Evolutionary conservation across 2,888 invertebrate genomes (phyloP).

Genomic region (Orchesella flavescens): DNA sequence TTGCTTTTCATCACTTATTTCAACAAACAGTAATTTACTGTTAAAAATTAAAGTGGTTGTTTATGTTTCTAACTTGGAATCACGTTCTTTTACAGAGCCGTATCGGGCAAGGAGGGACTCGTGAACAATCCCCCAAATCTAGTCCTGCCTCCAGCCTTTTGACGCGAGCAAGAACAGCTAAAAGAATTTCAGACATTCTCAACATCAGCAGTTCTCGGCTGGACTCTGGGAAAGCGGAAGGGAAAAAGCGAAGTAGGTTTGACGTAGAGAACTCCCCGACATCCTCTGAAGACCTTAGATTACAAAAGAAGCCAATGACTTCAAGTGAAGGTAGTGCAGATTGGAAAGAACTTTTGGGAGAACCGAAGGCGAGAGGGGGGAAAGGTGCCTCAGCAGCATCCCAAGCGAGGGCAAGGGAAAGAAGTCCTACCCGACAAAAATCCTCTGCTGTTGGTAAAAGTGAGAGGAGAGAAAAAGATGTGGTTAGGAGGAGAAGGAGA

Average conservation of each 20-base stretch:
- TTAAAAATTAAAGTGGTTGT: too few species aligned
- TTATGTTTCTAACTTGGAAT: too few species aligned
- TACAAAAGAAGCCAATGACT: slow-evolving; percentile 25
- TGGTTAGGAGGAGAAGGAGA: neutral
- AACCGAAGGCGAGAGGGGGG: slow-evolving; percentile 9
- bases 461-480: slow-evolving; percentile 20
- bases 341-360: slow-evolving; percentile 48
- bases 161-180: slow-evolving; percentile 18
- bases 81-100: slow-evolving; percentile 57
- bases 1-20: too few species aligned
- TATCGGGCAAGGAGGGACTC: slow-evolving; percentile 64
- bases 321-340: slow-evolving; percentile 52
- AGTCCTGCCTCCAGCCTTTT: slow-evolving; percentile 49
- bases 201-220: neutral
- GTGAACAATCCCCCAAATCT: slow-evolving; percentile 58
- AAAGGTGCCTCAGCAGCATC: neutral
- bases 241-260: neutral
- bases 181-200: slow-evolving; percentile 38
- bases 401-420: neutral
- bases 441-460: neutral
- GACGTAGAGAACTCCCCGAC: slow-evolving; percentile 33
- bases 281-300: slow-evolving; percentile 36
- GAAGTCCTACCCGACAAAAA: slow-evolving; percentile 34
- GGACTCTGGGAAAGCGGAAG: slow-evolving; percentile 24
- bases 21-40: too few species aligned